These are phyloP conservation scores for Eremobia ochroleuca DNA, from an alignment of 2,888 invertebrate species.

Conservation along the genomic window DNA sequence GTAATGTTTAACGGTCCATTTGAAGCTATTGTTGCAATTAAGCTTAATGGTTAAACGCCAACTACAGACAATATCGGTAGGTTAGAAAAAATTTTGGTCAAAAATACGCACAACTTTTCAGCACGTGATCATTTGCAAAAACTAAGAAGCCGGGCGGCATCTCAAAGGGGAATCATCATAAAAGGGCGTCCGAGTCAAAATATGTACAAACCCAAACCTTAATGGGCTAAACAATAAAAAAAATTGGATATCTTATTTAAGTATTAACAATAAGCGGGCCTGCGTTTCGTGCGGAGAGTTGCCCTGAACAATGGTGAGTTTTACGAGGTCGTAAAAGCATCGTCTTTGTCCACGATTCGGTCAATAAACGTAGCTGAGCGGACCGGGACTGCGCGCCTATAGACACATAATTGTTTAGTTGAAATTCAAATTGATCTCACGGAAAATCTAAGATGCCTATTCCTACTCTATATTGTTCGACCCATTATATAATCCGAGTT, in stretches of 20 bases:
- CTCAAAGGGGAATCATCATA: conserved; percentile 78
- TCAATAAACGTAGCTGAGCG: conserved; percentile 82
- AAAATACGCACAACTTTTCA: conserved; percentile 71
- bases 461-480: conserved; percentile 49
- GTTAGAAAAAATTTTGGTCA: conserved; percentile 30
- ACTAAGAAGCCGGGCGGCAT: conserved; percentile 79
- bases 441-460: conserved; percentile 55
- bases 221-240: conserved; percentile 86
- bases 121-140: conserved; percentile 84
- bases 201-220: conserved; percentile 87
- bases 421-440: conserved; percentile 67
- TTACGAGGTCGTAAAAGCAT: conserved; percentile 86
- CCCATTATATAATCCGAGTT: conserved; percentile 44
- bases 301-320: conserved; percentile 84
- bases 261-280: conserved; percentile 86
- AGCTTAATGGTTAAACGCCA: conserved; percentile 45
- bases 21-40: conserved; percentile 55
- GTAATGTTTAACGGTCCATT: conserved; percentile 62
- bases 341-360: conserved; percentile 86
- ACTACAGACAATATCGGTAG: conserved; percentile 50
- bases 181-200: conserved; percentile 86
- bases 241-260: conserved; percentile 90
- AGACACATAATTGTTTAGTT: conserved; percentile 63
- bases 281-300: conserved; percentile 84
- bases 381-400: conserved; percentile 59